Base-by-base conservation (phyloP, 1,140 invertebrate species). In the Trichogramma pretiosum region DNA sequence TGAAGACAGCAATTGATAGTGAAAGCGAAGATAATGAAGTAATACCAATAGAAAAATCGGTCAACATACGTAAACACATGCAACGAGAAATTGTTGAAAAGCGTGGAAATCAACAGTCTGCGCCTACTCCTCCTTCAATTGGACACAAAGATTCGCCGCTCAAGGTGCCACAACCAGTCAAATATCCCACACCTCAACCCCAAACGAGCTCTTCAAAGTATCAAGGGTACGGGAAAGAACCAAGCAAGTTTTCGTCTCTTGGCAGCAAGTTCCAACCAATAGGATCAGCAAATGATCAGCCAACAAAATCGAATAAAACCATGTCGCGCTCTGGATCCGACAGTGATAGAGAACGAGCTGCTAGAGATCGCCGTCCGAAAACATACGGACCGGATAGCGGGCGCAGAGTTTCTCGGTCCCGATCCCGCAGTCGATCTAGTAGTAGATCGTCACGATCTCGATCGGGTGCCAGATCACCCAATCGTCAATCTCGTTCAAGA, bases 371-470 rank as follows among this genome's bases (percentile, higher is more conserved):
- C n/a, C 17, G 9, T 2, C 16, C 26, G 16, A 14, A 8, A 17
- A 8, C 33, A 4, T 4, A 34, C 5, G 33, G 10, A 5, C 33
- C 10, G 33, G 26, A 30, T 9, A 14, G 16, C 33, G 5, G 9
- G 9, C 37, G 44, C 1, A 75, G 76, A 48, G 66, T 75, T 1
- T 73, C 77, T 0, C 64, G 75, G 19, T 76, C 72, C 46, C 72
- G 76, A 42, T 78, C 77, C 0, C 70, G 75, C 3, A 73, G 74
- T 14, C 74, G 68, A 1, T 76, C 76, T n/a, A 66, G 64, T 26
- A 74, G 70, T 0, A 64, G 70, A 1, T 69, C 67, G 0, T 75
- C 73, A 2, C 60, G 71, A 14, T 74, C 73, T 0, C 66, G 70
- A 14, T 77, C 73, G 14, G 63, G 71, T 0, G 70, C 76, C n/a